Evolutionary conservation across 2,113 vertebrate genomes (phyloP), one percentile per base, ranked within the genome.

Genomic region (Alexandromys fortis): DNA sequence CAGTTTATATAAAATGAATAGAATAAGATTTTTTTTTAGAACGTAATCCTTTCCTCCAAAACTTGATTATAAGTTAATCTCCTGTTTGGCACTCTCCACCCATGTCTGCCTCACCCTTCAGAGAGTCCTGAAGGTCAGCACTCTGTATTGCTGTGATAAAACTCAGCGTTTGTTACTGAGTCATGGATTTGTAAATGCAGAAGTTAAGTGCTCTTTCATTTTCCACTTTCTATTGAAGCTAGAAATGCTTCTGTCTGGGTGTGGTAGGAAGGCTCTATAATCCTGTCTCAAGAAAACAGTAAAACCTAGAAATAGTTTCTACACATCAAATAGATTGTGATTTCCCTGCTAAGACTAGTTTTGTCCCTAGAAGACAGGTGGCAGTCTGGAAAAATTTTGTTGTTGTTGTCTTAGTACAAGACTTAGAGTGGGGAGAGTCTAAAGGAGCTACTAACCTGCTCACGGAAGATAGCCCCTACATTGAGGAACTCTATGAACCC

Each of bases 201-300:
- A 91, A 75, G 9, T 89, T 97, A 97, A 97, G 55, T 97, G 95
- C 17, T 90, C 86, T 22, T 96, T 96, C 90, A 2, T 91, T 97
- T 97, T 94, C 68, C 1, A 0, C n/a, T 78, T 94, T 91, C 68
- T 96, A 94, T 92, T 42, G 75, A 92, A 42, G 14, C 47, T 92
- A 38, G 75, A 93, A 70, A 45, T 72, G 45, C 55, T 45, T 86
- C 49, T 30, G 47, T 42, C 30, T 49, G 30, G 42, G 10, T 47
- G 7, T 68, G 9, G 42, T 49, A 38, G 63, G 7, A 52, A 72
- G 49, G 11, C 13, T 49, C 35, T 55, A 35, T 35, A 70, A 42
- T 72, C 58, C 65, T 85, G 24, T 65, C 58, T 81, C 9, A 81
- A 81, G 58, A 55, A n/a, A 52, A 79, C 7, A 13, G 3, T 35